Conservation (phyloP, 2,888 invertebrate genomes). For the Electrophaes corylata region DNA sequence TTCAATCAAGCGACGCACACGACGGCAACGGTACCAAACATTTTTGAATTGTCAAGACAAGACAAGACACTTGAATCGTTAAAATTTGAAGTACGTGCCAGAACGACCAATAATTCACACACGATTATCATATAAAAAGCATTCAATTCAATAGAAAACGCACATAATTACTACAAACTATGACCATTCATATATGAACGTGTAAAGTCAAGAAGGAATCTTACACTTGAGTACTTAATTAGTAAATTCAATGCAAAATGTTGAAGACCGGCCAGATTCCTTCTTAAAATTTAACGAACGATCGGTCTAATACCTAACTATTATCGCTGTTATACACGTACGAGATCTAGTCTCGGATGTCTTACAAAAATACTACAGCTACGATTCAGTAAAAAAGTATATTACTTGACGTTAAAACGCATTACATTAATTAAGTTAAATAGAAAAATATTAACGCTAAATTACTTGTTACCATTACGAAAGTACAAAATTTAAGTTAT, state of each 20-base stretch:
- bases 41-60: slow-evolving; percentile 25
- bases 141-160: slow-evolving; percentile 68
- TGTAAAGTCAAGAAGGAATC: slow-evolving; percentile 62
- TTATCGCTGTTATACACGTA: slow-evolving; percentile 84
- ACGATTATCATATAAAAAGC: slow-evolving; percentile 58
- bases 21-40: slow-evolving; percentile 15
- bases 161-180: slow-evolving; percentile 64
- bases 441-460: slow-evolving; percentile 78
- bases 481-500: slow-evolving; percentile 78
- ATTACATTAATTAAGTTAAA: slow-evolving; percentile 73
- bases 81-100: slow-evolving; percentile 23
- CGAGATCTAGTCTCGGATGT: slow-evolving; percentile 64
- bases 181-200: slow-evolving; percentile 54
- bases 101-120: slow-evolving; percentile 31
- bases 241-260: slow-evolving; percentile 41
- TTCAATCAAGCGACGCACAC: slow-evolving; percentile 20
- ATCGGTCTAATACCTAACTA: slow-evolving; percentile 63
- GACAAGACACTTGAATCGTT: slow-evolving; percentile 20
- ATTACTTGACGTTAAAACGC: slow-evolving; percentile 75
- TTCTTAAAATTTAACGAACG: slow-evolving; percentile 61
- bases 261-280: slow-evolving; percentile 50
- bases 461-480: slow-evolving; percentile 76
- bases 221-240: slow-evolving; percentile 42
- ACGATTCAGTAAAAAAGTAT: slow-evolving; percentile 80
- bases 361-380: slow-evolving; percentile 82